Evolutionary conservation across 1,140 invertebrate species (phyloP), one percentile per base, ranked within the genome.

Genomic region (Aricia agestis): DNA sequence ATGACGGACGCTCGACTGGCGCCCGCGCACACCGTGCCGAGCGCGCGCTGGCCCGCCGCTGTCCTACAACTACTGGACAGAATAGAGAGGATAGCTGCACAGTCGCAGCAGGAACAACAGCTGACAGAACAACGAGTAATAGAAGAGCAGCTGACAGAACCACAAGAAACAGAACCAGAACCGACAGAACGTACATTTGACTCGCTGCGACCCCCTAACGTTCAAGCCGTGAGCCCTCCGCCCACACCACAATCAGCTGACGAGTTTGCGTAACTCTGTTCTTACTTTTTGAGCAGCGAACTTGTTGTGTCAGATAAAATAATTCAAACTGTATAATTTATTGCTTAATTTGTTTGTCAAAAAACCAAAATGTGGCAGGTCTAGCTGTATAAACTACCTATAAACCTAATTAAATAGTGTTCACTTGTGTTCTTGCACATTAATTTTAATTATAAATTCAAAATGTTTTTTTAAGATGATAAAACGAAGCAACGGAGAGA

Each of bases 1-100:
- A 97, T 97, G 95, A 93, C 94, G 1, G 96, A 97, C 77, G 94
- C 95, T 0, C 93, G 95, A 71, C 86, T 96, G 36, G 92, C 93
- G 0, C 96, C 95, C 0, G 80, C 87, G 25, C 93, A 94, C 76
- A 75, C 69, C 10, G 82, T 85, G 0, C 87, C 88, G 0, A 82
- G 87, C 1, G 65, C 77, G 2, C 80, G 90, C 9, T 92, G 91
- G 91, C 75, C 87, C 0, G 71, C 73, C 5, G 86, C 81, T 10
- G 71, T 90, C 1, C 80, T 87, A 18, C 84, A 86, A 25, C 73
- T 90, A 7, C 68, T 89, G n/a, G 70, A 75, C 9, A 85, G 82
- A 75, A 71, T 91, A 18, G 85, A 91, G 66, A 83, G 85, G 69
- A 81, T 89, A 76, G 83, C 89, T 57, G 83, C 86, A 4, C 45